Base-by-base conservation (phyloP, 2,888 invertebrate species). In the Catocala sponsa region DNA sequence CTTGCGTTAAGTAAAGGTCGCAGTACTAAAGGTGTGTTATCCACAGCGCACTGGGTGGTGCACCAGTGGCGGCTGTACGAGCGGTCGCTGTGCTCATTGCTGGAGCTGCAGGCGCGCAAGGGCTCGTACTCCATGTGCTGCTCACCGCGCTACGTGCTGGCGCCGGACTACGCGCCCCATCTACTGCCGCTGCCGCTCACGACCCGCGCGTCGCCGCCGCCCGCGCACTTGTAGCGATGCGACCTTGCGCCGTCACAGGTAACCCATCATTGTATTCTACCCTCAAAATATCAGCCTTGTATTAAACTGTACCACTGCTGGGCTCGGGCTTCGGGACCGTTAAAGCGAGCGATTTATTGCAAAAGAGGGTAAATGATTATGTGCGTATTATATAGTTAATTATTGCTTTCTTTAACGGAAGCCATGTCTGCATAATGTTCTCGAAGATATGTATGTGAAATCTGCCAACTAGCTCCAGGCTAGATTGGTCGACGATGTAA, bases 161-260 rank as follows among this genome's bases (percentile, higher is more conserved):
- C 92, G 75, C 92, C 91, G 59, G 92, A 92, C 78, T 91, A 91
- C 85, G 84, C 84, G 62, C 83, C 88, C 43, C 90, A 87, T 69
- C 74, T 91, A 65, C 84, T 91, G 68, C 92, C 91, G 72, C 79
- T 92, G 75, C 91, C 89, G 63, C 89, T 91, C 70, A 87, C 91
- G 70, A 89, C 90, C 80, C 82, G 92, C 57, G 79, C 86, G 43
- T 89, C 92, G 68, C 94, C 94, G 78, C 93, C 93, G 74, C 93
- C 94, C 41, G 93, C 94, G 86, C 94, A 92, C 87, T 91, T 93
- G 91, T 94, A 94, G 93, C 94, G 88, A 80, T 81, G 87, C 81
- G 86, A 86, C 69, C 79, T 82, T 66, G 92, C 92, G 92, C 90
- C 91, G 85, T 79, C 72, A 57, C 84, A 85, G 86, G 88, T 89